These are phyloP conservation scores for Smutsia temminckii DNA, from an alignment of 2,797 vertebrate species.

Conservation along the genomic window DNA sequence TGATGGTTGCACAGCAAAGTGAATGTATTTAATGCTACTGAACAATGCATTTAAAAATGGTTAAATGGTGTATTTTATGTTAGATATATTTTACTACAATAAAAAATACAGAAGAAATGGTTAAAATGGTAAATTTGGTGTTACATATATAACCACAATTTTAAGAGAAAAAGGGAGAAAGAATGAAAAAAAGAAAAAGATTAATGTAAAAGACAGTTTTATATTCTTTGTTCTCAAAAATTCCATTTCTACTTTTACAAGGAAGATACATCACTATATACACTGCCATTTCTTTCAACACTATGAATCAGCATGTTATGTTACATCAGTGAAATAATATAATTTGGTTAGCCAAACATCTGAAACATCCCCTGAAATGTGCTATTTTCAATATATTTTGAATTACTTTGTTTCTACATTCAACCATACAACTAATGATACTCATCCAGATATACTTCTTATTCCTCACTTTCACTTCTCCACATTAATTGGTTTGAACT, in stretches of 20 bases:
- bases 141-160: neutral
- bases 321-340: slow-evolving; percentile 53
- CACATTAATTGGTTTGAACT: neutral
- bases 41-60: slow-evolving; percentile 12
- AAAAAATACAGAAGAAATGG: neutral
- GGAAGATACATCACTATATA: slow-evolving; percentile 17
- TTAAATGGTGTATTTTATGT: neutral
- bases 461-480: neutral
- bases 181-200: neutral
- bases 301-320: slow-evolving; percentile 24
- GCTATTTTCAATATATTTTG: neutral
- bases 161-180: neutral
- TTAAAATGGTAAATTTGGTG: neutral
- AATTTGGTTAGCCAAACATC: slow-evolving; percentile 37
- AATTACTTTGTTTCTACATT: slow-evolving; percentile 17
- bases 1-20: neutral
- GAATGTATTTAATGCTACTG: neutral
- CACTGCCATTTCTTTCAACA: neutral
- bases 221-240: slow-evolving; percentile 39
- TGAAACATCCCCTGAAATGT: neutral
- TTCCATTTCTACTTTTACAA: slow-evolving; percentile 44
- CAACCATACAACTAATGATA: neutral
- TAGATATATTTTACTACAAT: neutral
- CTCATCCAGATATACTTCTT: neutral
- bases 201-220: neutral